Conservation (phyloP, 2,888 invertebrate genomes). For the Drosophila kanekoi region DNA sequence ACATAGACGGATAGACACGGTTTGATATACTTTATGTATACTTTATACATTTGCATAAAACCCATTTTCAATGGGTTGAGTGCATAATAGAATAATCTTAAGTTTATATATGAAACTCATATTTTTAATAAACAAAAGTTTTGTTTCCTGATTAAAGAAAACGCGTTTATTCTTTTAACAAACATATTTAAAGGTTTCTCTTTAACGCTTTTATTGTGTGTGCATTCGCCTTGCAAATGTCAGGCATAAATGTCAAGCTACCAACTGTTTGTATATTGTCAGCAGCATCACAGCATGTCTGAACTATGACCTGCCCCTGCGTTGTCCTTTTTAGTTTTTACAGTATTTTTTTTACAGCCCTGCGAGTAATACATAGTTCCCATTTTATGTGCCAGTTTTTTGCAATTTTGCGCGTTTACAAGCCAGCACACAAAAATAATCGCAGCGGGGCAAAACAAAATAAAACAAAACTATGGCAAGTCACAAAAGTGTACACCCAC, state of each 20-base stretch:
- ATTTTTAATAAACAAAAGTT: too few relatives aligned
- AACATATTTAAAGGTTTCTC: too few relatives aligned
- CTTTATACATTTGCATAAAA: too few relatives aligned
- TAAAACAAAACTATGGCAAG: slow-evolving; percentile 6
- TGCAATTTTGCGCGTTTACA: slow-evolving; percentile 42
- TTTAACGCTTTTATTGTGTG: background rate
- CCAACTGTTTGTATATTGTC: slow-evolving; percentile 20
- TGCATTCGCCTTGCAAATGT: slow-evolving; percentile 10
- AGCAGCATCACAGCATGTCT: slow-evolving; percentile 11
- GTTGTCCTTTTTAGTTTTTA: slow-evolving; percentile 1
- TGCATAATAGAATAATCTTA: too few relatives aligned
- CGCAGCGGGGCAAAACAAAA: too few relatives aligned
- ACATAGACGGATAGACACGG: too few relatives aligned
- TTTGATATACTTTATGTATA: too few relatives aligned
- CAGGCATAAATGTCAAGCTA: slow-evolving; percentile 16
- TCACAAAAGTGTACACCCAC: background rate
- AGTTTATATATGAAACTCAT: too few relatives aligned
- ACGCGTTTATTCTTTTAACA: too few relatives aligned
- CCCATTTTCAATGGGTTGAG: too few relatives aligned
- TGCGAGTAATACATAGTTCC: slow-evolving; percentile 4
- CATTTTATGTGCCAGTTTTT: slow-evolving; percentile 16
- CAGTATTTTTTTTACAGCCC: background rate
- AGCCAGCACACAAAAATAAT: slow-evolving; percentile 53
- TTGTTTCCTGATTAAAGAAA: too few relatives aligned
- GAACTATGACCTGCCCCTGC: slow-evolving; percentile 5